These are phyloP conservation scores for Thaleichthys pacificus DNA, from an alignment of 2,797 vertebrate species.

Conservation along the genomic window DNA sequence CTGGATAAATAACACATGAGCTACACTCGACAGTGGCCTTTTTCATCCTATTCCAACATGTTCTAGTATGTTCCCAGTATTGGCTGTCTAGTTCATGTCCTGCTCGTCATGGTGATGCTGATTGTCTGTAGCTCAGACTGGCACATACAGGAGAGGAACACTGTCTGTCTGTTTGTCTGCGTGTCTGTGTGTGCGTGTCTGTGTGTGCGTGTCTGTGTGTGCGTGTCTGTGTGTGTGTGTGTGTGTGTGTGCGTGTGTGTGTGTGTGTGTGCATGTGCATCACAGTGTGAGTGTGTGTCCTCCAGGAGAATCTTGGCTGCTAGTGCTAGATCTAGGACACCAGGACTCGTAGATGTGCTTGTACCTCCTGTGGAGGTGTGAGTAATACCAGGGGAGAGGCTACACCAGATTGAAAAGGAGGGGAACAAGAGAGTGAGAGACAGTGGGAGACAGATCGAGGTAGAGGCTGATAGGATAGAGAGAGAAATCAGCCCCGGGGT, in stretches of 20 bases:
- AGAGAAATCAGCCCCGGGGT: constrained; percentile 52
- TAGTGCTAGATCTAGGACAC: constrained; percentile 72
- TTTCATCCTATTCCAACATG: too few species aligned
- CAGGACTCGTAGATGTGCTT: constrained; percentile 65
- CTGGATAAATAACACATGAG: too few species aligned
- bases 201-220: constrained; percentile 46
- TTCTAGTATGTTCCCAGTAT: too few species aligned
- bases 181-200: constrained; percentile 47
- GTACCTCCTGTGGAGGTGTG: constrained; percentile 69
- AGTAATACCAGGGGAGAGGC: constrained; percentile 67
- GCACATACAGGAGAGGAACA: neutral
- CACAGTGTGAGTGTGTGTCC: constrained; percentile 49
- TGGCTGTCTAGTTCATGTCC: neutral
- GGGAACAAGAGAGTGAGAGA: constrained; percentile 59
- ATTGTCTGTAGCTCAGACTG: neutral
- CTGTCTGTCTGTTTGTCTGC: constrained; percentile 13
- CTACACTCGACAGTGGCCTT: too few species aligned
- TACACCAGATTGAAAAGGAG: constrained; percentile 60
- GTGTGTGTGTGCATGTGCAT: constrained; percentile 33
- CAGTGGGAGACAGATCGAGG: constrained; percentile 49
- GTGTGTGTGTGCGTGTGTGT: constrained; percentile 45
- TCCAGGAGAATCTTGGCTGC: constrained; percentile 49
- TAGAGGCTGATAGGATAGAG: constrained; percentile 52
- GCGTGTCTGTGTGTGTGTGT: constrained; percentile 39
- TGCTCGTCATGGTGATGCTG: neutral